Percentiles rank a stretch among this genome's conserved stretches.
Conservation (phyloP, 2,888 invertebrate species). For the Ectobius pallidus region DNA sequence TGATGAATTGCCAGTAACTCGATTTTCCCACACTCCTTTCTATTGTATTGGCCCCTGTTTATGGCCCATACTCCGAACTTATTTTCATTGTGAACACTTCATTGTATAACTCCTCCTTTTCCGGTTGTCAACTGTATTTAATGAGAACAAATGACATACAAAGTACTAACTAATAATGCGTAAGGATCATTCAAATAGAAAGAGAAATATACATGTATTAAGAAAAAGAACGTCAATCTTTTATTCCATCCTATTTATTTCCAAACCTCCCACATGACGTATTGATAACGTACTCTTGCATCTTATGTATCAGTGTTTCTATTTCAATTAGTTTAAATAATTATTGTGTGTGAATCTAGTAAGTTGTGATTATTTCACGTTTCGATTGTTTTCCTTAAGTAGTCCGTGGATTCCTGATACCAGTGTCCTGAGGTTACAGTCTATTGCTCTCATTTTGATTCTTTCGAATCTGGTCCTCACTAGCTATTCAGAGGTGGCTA, state of each 20-base stretch:
- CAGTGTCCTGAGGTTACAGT: too few species aligned
- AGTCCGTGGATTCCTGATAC: too few species aligned
- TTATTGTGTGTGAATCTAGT: too few species aligned
- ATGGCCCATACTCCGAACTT: constrained; percentile 10
- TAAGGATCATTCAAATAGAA: constrained; percentile 36
- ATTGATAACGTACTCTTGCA: too few species aligned
- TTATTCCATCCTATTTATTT: constrained; percentile 15
- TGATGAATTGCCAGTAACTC: constrained; percentile 23
- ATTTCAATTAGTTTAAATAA: too few species aligned
- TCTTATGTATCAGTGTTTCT: too few species aligned
- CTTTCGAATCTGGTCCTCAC: too few species aligned
- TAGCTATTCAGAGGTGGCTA: too few species aligned
- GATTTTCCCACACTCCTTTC: constrained; percentile 31
- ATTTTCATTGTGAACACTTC: constrained; percentile 18
- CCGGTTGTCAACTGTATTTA: constrained; percentile 40
- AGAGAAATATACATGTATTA: background rate
- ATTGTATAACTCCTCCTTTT: constrained; percentile 25
- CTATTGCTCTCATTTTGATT: too few species aligned
- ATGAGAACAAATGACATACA: constrained; percentile 41
- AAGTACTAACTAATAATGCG: constrained; percentile 40
- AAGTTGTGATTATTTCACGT: too few species aligned
- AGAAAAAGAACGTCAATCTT: constrained; percentile 12
- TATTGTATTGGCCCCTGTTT: constrained; percentile 29
- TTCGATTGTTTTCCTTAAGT: too few species aligned
- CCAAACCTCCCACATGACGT: constrained; percentile 34